A percentile compares a stretch with the other conserved stretches of the same genome.
Conservation (phyloP, 2,797 vertebrate genomes). For the Adelosebastes latens region DNA sequence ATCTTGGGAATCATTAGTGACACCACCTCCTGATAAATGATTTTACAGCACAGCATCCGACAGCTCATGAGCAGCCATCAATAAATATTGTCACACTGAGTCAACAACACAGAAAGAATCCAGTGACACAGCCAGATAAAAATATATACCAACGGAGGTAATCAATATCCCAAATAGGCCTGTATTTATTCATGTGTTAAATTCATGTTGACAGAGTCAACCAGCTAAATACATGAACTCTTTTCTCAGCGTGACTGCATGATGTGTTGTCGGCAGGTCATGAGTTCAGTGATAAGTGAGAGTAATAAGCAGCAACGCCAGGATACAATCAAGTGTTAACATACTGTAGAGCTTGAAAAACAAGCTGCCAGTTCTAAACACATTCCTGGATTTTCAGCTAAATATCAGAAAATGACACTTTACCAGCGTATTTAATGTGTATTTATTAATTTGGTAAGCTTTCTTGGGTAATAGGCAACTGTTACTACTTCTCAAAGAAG, state of each 20-base stretch:
- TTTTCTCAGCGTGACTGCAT: not conserved
- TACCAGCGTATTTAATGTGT: not conserved
- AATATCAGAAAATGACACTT: not conserved
- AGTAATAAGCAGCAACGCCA: not conserved
- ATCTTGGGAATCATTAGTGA: constrained; percentile 33
- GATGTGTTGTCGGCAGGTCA: not conserved
- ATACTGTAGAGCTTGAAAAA: not conserved
- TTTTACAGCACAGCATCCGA: constrained; percentile 45
- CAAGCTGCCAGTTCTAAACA: not conserved
- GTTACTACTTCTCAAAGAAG: not conserved
- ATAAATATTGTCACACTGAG: constrained; percentile 17
- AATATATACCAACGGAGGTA: constrained; percentile 38
- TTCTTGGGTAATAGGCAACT: not conserved
- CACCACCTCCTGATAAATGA: constrained; percentile 39
- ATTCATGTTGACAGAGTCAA: constrained; percentile 19
- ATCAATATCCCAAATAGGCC: constrained; percentile 25
- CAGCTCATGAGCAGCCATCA: constrained; percentile 17
- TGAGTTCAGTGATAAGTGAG: not conserved
- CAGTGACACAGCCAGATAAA: constrained; percentile 3
- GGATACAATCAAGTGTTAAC: not conserved
- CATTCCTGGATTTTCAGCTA: not conserved
- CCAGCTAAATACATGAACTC: not conserved
- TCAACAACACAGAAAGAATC: constrained; percentile 35
- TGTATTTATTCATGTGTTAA: constrained; percentile 19
- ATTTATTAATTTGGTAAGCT: not conserved